phyloP scores from a whole-genome alignment of 1,140 invertebrate species.

The Caenorhabditis briggsae region DNA sequence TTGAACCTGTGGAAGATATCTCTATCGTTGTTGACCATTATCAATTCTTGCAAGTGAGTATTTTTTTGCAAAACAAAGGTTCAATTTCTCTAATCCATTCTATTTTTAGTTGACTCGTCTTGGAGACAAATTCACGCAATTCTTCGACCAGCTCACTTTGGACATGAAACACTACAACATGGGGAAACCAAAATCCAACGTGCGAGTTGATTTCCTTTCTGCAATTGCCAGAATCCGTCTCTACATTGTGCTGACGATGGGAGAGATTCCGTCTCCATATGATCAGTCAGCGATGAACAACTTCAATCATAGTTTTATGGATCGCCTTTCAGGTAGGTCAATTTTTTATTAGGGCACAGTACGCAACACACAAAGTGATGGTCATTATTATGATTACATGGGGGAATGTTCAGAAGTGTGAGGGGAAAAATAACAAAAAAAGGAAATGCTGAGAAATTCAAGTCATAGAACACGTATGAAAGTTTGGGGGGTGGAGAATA shows the following conservation, averaged over 20 bases:
- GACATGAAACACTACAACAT: conserved; percentile 66
- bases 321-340: conserved; percentile 53
- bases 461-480: conserved; percentile 62
- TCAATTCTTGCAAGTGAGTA: conserved; percentile 69
- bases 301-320: conserved; percentile 50
- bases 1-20: conserved; percentile 64
- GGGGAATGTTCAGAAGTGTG: conserved; percentile 4
- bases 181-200: background rate
- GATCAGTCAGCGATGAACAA: conserved; percentile 54
- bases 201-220: conserved; percentile 47
- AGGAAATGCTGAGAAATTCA: conserved; percentile 23
- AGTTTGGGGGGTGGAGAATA: conserved; percentile 13
- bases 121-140: conserved; percentile 60
- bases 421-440: background rate
- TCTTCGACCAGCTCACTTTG: conserved; percentile 66
- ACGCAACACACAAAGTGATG: background rate
- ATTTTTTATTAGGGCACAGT: conserved; percentile 33
- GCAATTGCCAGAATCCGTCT: conserved; percentile 62
- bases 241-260: conserved; percentile 62
- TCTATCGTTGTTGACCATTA: conserved; percentile 70
- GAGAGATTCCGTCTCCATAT: conserved; percentile 62
- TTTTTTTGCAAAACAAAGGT: background rate
- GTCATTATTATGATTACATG: background rate
- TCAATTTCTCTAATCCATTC: background rate
- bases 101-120: conserved; percentile 58